Conservation (phyloP, 1,140 invertebrate species). For the Parasteatoda tepidariorum region DNA sequence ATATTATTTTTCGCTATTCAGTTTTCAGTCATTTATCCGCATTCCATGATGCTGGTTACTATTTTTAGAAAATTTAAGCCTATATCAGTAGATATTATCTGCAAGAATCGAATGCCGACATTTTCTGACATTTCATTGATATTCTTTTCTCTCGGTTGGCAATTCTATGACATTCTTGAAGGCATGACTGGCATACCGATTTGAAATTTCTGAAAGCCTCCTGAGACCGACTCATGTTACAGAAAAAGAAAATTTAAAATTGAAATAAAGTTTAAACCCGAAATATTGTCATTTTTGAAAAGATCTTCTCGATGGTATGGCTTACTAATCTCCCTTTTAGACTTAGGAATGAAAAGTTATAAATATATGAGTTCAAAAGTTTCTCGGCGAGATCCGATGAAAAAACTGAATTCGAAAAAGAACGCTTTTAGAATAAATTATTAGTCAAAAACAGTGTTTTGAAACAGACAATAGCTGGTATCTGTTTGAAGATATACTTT, state of each 20-base stretch:
- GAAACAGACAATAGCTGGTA: too few relatives aligned
- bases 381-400: too few relatives aligned
- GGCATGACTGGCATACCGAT: background rate
- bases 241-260: background rate
- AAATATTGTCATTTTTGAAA: background rate
- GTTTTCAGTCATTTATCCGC: background rate
- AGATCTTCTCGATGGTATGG: background rate
- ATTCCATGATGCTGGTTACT: background rate
- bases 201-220: background rate
- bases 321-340: background rate
- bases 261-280: background rate
- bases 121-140: background rate
- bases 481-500: too few relatives aligned
- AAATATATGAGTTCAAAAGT: too few relatives aligned
- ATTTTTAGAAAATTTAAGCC: background rate
- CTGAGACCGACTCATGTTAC: background rate
- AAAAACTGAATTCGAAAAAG: too few relatives aligned
- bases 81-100: background rate
- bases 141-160: too few relatives aligned
- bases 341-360: background rate
- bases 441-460: too few relatives aligned
- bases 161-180: background rate
- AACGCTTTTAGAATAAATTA: too few relatives aligned
- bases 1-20: background rate
- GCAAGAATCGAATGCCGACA: background rate